phyloP scores from a whole-genome alignment of 2,113 vertebrate genomes.

The Urocynchramus pylzowi region DNA sequence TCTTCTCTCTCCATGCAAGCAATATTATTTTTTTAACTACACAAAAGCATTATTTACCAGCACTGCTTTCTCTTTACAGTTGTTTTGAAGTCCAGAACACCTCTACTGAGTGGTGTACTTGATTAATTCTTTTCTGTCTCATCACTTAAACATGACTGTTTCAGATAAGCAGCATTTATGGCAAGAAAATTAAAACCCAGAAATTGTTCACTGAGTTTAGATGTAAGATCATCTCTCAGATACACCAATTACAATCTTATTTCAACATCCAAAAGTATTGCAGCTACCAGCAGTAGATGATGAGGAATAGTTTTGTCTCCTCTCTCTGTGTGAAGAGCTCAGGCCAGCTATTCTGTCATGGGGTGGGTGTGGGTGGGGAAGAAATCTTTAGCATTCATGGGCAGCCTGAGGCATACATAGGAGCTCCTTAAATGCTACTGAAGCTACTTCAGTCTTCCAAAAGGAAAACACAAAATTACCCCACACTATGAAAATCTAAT shows the following conservation, averaged over 20 bases:
- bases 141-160: background rate
- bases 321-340: background rate
- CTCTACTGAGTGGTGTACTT: background rate
- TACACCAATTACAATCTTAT: background rate
- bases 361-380: rapidly evolving
- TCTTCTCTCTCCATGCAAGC: background rate
- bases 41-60: background rate
- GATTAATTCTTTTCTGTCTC: background rate
- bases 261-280: background rate
- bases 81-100: background rate
- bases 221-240: background rate
- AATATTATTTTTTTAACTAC: background rate
- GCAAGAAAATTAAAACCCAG: background rate
- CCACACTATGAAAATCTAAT: background rate
- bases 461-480: background rate
- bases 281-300: background rate
- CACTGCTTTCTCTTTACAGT: background rate
- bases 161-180: background rate
- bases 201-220: background rate
- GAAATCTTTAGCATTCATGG: background rate
- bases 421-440: background rate
- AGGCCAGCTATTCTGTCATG: background rate
- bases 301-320: background rate
- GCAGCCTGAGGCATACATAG: background rate
- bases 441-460: background rate